Conservation (phyloP, 1,140 invertebrate genomes). For the Drosophila parabipectinata region DNA sequence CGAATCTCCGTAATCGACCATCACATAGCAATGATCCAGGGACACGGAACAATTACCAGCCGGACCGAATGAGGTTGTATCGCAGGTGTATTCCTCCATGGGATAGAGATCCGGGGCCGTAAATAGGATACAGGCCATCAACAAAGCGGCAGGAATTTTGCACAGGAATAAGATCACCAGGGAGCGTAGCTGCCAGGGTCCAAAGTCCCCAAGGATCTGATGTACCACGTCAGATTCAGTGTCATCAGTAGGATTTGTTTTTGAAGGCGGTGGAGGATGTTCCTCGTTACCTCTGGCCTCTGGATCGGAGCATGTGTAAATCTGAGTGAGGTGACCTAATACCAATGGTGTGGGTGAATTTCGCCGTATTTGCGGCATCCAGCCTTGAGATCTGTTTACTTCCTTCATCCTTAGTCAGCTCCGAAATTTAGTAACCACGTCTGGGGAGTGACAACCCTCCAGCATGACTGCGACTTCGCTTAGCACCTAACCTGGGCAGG, state of each 20-base stretch:
- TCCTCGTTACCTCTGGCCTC: slow-evolving; percentile 9
- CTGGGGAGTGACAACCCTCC: slow-evolving; percentile 45
- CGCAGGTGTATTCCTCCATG: slow-evolving; percentile 61
- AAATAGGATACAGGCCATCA: slow-evolving; percentile 84
- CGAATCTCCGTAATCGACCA: slow-evolving; percentile 50
- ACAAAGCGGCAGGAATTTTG: slow-evolving; percentile 84
- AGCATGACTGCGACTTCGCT: slow-evolving; percentile 72
- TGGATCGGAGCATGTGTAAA: slow-evolving; percentile 22
- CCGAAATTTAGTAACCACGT: slow-evolving; percentile 59
- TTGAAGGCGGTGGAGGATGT: not conserved
- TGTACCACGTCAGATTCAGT: slow-evolving; percentile 61
- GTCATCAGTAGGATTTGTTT: not conserved
- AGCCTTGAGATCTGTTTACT: slow-evolving; percentile 7
- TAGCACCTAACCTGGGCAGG: slow-evolving; percentile 46
- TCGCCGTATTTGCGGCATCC: slow-evolving; percentile 27
- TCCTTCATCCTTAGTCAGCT: slow-evolving; percentile 26
- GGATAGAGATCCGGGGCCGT: slow-evolving; percentile 76
- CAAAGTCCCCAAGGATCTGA: slow-evolving; percentile 77
- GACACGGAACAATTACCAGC: slow-evolving; percentile 49
- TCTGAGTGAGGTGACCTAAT: slow-evolving; percentile 21
- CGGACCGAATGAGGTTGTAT: slow-evolving; percentile 30
- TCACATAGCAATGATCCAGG: slow-evolving; percentile 68
- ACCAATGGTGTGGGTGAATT: slow-evolving; percentile 28
- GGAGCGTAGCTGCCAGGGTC: slow-evolving; percentile 82
- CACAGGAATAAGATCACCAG: slow-evolving; percentile 80